Conservation (phyloP, 2,113 vertebrate species). For the Dicaeum eximium region DNA sequence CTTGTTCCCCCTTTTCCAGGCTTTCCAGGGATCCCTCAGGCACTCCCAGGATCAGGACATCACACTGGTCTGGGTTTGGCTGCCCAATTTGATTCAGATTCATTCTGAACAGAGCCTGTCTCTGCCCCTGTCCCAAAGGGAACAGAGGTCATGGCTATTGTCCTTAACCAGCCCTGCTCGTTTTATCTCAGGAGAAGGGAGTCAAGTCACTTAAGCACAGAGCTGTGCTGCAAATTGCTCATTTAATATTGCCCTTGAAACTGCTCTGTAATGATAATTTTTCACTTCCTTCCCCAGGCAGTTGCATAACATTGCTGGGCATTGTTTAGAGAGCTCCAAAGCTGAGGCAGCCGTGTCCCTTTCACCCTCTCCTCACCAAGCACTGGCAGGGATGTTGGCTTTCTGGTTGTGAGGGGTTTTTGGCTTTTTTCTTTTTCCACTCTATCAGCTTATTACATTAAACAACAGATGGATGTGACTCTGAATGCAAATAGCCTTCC, state of each 20-base stretch:
- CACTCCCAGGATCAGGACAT: not conserved
- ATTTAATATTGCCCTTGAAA: conserved; percentile 32
- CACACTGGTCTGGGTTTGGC: not conserved
- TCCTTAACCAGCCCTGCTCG: not conserved
- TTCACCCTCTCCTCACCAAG: not conserved
- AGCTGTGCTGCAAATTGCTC: not conserved
- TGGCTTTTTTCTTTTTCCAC: not conserved
- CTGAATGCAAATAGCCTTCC: not conserved
- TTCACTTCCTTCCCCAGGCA: conserved; percentile 52
- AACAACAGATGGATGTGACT: not conserved
- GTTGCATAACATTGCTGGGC: conserved; percentile 14
- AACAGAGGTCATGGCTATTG: not conserved
- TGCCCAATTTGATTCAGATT: not conserved
- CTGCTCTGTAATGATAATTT: conserved; percentile 23
- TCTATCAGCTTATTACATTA: not conserved
- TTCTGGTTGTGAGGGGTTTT: not conserved
- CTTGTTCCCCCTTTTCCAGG: not conserved
- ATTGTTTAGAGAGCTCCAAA: not conserved
- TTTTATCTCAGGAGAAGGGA: not conserved
- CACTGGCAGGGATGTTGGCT: not conserved
- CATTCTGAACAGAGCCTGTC: not conserved
- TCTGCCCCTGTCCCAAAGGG: not conserved
- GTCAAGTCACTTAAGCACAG: not conserved
- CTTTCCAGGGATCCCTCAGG: not conserved
- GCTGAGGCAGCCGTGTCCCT: not conserved